Evolutionary conservation across 2,113 vertebrate genomes (phyloP), one percentile per base, ranked within the genome.

Genomic region (Prietella phreatophila): DNA sequence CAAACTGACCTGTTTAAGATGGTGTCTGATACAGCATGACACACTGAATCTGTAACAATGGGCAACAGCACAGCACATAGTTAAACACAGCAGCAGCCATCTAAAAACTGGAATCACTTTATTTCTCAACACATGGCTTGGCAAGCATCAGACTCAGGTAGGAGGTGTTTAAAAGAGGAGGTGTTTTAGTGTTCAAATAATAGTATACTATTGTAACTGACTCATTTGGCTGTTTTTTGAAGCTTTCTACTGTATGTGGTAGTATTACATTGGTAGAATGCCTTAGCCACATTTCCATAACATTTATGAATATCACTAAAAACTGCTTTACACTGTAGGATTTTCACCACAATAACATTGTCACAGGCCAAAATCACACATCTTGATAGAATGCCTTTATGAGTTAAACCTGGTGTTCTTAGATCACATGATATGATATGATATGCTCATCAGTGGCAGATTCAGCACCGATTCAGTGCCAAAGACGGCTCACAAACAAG

Each of bases 111-210:
- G 6, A 63, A 42, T 47, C 39, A 83, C 56, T 63, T 61, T 83
- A 20, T 63, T 25, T 83, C 22, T 83, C 36, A 63, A 39, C 58
- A 63, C 8, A 79, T 9, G 15, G 80, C 30, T 36, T 82, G 47
- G 47, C n/a, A 30, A 30, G 47, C 50, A 78, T 79, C 76, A 42
- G 22, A 42, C 36, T 63, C 58, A 83, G 56, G 81, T 47, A 83
- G 82, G 82, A 47, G 82, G 82, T 42, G 58, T 83, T 42, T 83
- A 27, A 63, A 63, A 6, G 25, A 61, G 36, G 81, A n/a, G 11
- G 22, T 42, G 36, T 83, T 47, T 63, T 63, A 27, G 22, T 83
- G 5, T 83, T 42, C 11, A 83, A 9, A 63, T 83, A 83, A 83
- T n/a, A 65, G 58, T 22, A 81, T 25, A 25, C 56, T 39, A 81